Evolutionary conservation across 2,113 vertebrate species (phyloP).

Genomic region (Bubo scandiacus): DNA sequence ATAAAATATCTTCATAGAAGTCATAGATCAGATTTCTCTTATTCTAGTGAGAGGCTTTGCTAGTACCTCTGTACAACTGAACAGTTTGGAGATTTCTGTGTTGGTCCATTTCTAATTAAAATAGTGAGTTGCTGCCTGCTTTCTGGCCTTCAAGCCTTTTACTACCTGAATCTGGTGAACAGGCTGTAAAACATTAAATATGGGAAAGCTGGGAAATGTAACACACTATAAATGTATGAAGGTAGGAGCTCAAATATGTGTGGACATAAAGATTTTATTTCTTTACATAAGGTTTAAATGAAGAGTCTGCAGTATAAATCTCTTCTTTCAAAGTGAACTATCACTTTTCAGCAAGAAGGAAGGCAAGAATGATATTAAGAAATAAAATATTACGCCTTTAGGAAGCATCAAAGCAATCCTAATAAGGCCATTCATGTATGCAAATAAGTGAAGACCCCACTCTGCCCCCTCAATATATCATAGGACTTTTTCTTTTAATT

Average conservation of each 20-base stretch:
- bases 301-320: slow-evolving; percentile 54
- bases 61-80: neutral
- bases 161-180: slow-evolving; percentile 66
- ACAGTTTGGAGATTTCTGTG: neutral
- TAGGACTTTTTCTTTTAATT: neutral
- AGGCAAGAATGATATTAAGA: slow-evolving; percentile 27
- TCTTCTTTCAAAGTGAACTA: slow-evolving; percentile 53
- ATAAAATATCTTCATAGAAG: neutral
- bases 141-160: slow-evolving; percentile 53
- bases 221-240: slow-evolving; percentile 61
- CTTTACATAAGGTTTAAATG: slow-evolving; percentile 69
- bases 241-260: slow-evolving; percentile 60
- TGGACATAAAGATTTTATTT: slow-evolving; percentile 72
- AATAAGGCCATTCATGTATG: neutral
- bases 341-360: slow-evolving; percentile 55
- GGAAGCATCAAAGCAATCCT: neutral
- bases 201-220: slow-evolving; percentile 70
- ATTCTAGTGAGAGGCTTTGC: neutral
- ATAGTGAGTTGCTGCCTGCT: slow-evolving; percentile 24
- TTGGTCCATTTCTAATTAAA: slow-evolving; percentile 57
- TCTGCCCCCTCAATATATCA: neutral
- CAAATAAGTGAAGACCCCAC: neutral
- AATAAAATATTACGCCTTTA: slow-evolving; percentile 30
- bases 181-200: slow-evolving; percentile 66
- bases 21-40: neutral